Evolutionary conservation across 2,113 vertebrate species (phyloP), one percentile per base, ranked within the genome.

Genomic region (Charina bottae): DNA sequence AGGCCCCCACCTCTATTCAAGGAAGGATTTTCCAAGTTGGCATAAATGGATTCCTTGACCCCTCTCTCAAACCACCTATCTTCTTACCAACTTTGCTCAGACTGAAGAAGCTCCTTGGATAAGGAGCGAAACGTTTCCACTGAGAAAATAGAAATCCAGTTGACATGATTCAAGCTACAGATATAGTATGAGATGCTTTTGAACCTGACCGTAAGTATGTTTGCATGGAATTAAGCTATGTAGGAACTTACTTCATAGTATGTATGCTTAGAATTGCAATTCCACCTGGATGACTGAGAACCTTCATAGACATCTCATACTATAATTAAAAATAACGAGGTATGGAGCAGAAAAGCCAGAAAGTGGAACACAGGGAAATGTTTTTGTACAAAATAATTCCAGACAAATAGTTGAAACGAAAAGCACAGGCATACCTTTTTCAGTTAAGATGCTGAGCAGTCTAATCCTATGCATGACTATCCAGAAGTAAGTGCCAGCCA

Each of bases 121-220:
- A n/a, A n/a, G n/a, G n/a, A n/a, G n/a, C n/a, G n/a, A n/a, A n/a
- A n/a, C n/a, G n/a, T n/a, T n/a, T n/a, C n/a, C n/a, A n/a, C n/a
- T n/a, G n/a, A n/a, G n/a, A n/a, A n/a, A n/a, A n/a, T n/a, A n/a
- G n/a, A n/a, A n/a, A n/a, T n/a, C n/a, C n/a, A n/a, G n/a, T n/a
- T n/a, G n/a, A n/a, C n/a, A n/a, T n/a, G n/a, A n/a, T n/a, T n/a
- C n/a, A n/a, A n/a, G n/a, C n/a, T n/a, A n/a, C n/a, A n/a, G n/a
- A n/a, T n/a, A n/a, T n/a, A n/a, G n/a, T n/a, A n/a, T 56, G 24
- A 89, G n/a, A 72, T 89, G 60, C 42, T 72, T 89, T 68, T 33
- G 19, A 55, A 23, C 46, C n/a, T n/a, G 62, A 4, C 17, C 24
- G 6, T 56, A 86, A 56, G n/a, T 19, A n/a, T 55, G 15, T 33